These are phyloP conservation scores for Turritopsis rubra DNA, from an alignment of 30 jellyfish, hydroid and myxozoan genomes.

Conservation along the genomic window DNA sequence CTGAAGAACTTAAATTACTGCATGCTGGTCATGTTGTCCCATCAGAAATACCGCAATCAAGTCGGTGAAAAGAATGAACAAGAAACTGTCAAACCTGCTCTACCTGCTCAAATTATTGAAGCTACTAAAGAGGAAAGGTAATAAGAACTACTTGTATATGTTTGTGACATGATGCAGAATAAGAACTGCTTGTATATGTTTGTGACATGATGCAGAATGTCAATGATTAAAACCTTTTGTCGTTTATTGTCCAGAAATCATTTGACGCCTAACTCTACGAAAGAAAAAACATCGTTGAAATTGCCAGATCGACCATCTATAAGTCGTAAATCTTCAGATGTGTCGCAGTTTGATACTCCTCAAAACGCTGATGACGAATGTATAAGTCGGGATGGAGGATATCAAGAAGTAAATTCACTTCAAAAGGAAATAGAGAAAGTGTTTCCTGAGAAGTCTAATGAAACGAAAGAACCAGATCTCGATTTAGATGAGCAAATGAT, in stretches of 20 bases:
- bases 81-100: neutral
- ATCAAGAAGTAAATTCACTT: neutral
- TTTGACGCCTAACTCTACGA: neutral
- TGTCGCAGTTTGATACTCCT: slow-evolving; percentile 26
- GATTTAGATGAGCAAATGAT: slow-evolving; percentile 45
- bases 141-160: no score
- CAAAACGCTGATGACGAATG: neutral
- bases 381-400: slow-evolving; percentile 4
- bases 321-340: neutral
- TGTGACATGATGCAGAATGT: no score
- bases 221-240: neutral
- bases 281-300: neutral
- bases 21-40: slow-evolving; percentile 56
- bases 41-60: slow-evolving; percentile 52
- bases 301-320: neutral
- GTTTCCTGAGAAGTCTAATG: neutral
- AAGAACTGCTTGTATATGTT: no score
- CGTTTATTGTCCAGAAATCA: neutral
- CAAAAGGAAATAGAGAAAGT: neutral
- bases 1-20: slow-evolving; percentile 61
- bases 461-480: slow-evolving; percentile 13
- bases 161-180: no score
- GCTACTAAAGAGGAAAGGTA: neutral
- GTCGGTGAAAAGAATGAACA: slow-evolving; percentile 8
- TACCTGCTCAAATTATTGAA: neutral